Base-by-base conservation (phyloP, 2,113 vertebrate species). In the Lophochroa leadbeateri region DNA sequence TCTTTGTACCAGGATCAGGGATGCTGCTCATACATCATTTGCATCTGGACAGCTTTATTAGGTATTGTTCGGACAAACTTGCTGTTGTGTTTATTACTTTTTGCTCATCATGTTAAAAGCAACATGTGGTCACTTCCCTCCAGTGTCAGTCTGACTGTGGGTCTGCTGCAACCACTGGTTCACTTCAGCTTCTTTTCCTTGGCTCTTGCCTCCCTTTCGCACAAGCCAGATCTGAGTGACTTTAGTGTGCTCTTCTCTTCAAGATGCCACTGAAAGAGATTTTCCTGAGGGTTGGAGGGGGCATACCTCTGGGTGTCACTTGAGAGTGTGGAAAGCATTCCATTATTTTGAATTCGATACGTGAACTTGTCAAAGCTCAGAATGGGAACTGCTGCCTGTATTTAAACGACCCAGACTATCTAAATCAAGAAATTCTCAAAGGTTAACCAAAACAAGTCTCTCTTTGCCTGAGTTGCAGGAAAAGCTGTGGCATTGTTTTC, bases 101-200 rank as follows among this genome's bases (percentile, higher is more conserved):
- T 52, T 82, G 53, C 69, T 72, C 9, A 11, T 33, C 27, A 58
- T 37, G 15, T 37, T 15, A 28, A n/a, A 20, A 14, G 10, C 53
- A 6, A 0, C 1, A 8, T 2, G 1, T 49, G 10, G 49, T 63
- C 29, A 2, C 27, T 43, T 16, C 64, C 49, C 41, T 65, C 9
- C 23, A 3, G 16, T 1, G 58, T 52, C 44, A 2, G 1, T 3
- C 29, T n/a, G 33, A 8, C 20, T 4, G 63, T 3, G 20, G 14
- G 19, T 64, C 68, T 65, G 29, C 12, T 27, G 39, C 13, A 2
- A 13, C 69, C 25, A 52, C 15, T 69, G 29, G 0, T 29, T 68
- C 35, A 1, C 74, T 72, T 69, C 8, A 58, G 35, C 46, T 49
- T 16, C 50, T 17, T 64, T 27, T 61, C 33, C n/a, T 57, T 21